Evolutionary conservation across 2,113 vertebrate species (phyloP), one percentile per base, ranked within the genome.

Genomic region (Rhynchopsitta pachyrhyncha): DNA sequence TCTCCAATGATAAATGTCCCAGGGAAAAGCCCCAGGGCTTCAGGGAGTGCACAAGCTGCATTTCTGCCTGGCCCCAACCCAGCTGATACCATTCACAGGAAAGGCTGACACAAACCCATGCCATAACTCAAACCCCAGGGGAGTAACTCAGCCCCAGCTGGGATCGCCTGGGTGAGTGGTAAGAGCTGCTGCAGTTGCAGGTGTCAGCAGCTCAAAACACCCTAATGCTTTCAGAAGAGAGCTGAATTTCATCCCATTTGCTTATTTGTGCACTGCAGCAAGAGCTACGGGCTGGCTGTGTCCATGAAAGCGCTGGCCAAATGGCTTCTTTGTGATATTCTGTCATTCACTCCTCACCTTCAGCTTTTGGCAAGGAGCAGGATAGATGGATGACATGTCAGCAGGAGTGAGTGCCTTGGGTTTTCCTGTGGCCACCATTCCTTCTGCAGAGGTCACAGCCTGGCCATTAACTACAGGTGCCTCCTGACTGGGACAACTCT

Each of bases 321-420:
- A 67, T 27, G 71, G 76, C 59, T 90, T 47, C 82, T 59, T 37
- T 37, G 63, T 59, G 70, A 79, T 71, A 88, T 75, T 18, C 82
- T 82, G 59, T 50, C 76, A 73, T 77, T 50, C 75, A 42, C 47
- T 80, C 39, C 66, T 96, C 91, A 94, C 87, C 93, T 91, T 86
- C 80, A 81, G 86, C 77, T 92, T 92, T 55, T 93, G 91, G 93
- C 90, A 94, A 88, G 80, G 77, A 82, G 73, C 1, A 4, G 8
- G 15, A 62, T 55, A 75, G 39, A 50, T 18, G 74, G 67, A 66
- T 20, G 33, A 33, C 44, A 23, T 12, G 63, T 67, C 87, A 95
- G 82, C 52, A 78, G 31, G 22, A 91, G 28, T 0, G 3, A 80
- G 46, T 13, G 75, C 49, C 63, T 86, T 4, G 11, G n/a, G 17